phyloP scores from a whole-genome alignment of 1,140 invertebrate genomes.

The Acromyrmex charruanus region DNA sequence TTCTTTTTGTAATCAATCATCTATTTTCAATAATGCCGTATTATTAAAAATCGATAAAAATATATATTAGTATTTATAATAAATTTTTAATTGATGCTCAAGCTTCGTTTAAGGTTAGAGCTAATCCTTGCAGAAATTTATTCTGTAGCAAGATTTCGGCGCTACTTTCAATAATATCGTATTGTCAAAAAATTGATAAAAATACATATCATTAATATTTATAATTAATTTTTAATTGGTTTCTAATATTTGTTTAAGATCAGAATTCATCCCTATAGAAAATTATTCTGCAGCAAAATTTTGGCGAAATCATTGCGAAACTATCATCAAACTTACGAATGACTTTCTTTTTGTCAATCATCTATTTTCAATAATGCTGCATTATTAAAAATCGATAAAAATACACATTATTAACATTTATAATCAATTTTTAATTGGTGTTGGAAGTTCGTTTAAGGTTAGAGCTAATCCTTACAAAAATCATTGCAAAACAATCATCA shows the following conservation, averaged over 20 bases:
- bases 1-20: not conserved
- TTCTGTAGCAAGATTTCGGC: too few relatives aligned
- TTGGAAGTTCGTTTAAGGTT: too few relatives aligned
- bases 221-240: not conserved
- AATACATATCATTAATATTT: not conserved
- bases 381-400: too few relatives aligned
- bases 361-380: too few relatives aligned
- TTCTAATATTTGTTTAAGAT: too few relatives aligned
- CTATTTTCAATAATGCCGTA: not conserved
- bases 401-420: too few relatives aligned
- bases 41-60: not conserved
- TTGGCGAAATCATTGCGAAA: conserved; percentile 13
- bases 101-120: too few relatives aligned
- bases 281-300: conserved; percentile 25
- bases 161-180: too few relatives aligned
- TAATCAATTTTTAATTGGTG: too few relatives aligned
- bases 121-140: too few relatives aligned
- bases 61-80: not conserved
- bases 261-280: conserved; percentile 2
- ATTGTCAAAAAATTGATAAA: too few relatives aligned
- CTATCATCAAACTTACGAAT: not conserved
- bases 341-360: too few relatives aligned
- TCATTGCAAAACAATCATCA: conserved; percentile 6
- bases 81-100: not conserved
- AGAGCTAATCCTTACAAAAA: not conserved